Base-by-base conservation (phyloP, 2,113 vertebrate species). In the Egretta garzetta region DNA sequence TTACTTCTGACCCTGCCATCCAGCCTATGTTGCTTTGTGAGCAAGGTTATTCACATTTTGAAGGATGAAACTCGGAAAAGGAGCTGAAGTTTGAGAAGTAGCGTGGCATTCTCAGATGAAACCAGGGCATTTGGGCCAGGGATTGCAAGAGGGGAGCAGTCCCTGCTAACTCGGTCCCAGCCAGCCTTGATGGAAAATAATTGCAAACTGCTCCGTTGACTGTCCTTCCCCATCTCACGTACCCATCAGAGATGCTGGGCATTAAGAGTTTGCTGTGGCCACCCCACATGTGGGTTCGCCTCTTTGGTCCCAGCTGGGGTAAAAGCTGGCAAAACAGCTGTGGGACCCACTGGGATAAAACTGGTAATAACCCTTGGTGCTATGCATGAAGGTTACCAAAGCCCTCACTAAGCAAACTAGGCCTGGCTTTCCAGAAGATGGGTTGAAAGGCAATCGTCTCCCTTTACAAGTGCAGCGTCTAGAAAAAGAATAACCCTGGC, bases 391-490 rank as follows among this genome's bases (percentile, higher is more conserved):
- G 53, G 73, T 92, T 94, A 87, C 52, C 50, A 15, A 70, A 88
- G 43, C n/a, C 56, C 74, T 88, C 74, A 55, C 87, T 79, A 87
- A 91, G 67, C 80, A 93, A 82, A 72, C 4, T 30, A 59, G 80
- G 53, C 26, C 19, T 53, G 59, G 56, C 53, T 92, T 72, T 56
- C 73, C 91, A 82, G 62, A 72, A 80, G 70, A 70, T 68, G 58
- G 45, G 74, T 12, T 80, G 84, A 87, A 96, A 97, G 77, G 93
- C 43, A 88, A 89, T 82, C 24, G 37, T 58, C 86, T 96, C 86
- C 80, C 73, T 73, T 93, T 95, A 90, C 94, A 96, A 96, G 81
- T 82, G 45, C 83, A 62, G 58, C 16, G 66, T 62, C 94, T 55
- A 94, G 86, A 82, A 91, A 43, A 95, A 95, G 76, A 92, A 43